Conservation (phyloP, 2,888 invertebrate species). For the Limnephilus lunatus region DNA sequence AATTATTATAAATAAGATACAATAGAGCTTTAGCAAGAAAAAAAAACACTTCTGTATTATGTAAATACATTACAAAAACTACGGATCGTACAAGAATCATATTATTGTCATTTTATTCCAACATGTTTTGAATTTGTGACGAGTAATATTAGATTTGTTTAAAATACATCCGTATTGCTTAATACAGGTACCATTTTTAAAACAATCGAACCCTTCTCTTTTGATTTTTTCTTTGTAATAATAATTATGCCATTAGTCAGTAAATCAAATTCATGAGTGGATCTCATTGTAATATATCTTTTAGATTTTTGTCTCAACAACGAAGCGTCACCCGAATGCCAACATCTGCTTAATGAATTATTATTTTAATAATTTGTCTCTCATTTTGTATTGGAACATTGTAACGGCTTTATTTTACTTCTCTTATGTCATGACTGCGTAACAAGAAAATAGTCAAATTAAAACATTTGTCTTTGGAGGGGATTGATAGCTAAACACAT, state of each 20-base stretch:
- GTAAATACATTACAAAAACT: not conserved
- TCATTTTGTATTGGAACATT: not conserved
- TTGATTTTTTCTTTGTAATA: not conserved
- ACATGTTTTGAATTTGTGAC: not conserved
- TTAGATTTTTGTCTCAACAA: not conserved
- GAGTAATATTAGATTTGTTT: not conserved
- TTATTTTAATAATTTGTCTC: not conserved
- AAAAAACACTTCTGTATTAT: not conserved
- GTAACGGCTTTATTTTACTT: not conserved
- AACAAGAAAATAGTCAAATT: not conserved
- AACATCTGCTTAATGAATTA: not conserved
- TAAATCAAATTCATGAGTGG: not conserved
- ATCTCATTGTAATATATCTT: not conserved
- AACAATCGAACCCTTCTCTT: not conserved
- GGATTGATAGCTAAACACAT: not conserved
- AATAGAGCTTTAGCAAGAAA: not conserved
- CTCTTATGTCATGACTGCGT: not conserved
- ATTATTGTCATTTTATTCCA: not conserved
- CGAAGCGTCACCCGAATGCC: not conserved
- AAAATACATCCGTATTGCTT: not conserved
- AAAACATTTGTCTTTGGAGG: not conserved
- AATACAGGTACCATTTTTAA: not conserved
- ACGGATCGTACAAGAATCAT: not conserved
- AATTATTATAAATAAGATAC: not conserved
- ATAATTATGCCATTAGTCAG: not conserved